A percentile compares a stretch with the other conserved stretches of the same genome.
Conservation (phyloP, 2,113 vertebrate species). For the Prionailurus bengalensis region DNA sequence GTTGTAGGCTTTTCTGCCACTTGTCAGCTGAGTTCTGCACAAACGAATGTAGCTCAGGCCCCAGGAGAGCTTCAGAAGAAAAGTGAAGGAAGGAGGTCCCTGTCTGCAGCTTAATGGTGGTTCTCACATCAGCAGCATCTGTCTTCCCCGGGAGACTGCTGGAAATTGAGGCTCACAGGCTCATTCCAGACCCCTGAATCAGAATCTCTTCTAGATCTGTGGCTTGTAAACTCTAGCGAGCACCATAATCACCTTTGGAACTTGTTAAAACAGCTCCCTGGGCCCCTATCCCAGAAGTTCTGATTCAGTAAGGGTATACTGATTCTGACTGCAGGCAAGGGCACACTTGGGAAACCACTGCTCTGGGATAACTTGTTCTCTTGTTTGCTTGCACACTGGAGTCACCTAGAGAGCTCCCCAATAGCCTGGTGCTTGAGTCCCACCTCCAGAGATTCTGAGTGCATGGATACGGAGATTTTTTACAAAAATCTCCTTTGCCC, state of each 20-base stretch:
- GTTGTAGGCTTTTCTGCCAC: background rate
- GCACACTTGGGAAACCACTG: background rate
- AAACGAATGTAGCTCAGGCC: background rate
- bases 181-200: background rate
- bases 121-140: background rate
- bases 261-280: background rate
- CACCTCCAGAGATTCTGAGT: background rate
- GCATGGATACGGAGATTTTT: background rate
- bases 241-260: background rate
- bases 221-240: background rate
- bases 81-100: background rate
- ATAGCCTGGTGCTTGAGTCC: background rate
- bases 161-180: background rate
- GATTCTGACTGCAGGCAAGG: rapidly evolving
- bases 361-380: background rate
- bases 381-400: rapidly evolving
- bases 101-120: background rate
- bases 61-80: background rate
- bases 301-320: background rate
- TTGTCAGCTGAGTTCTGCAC: background rate
- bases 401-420: background rate
- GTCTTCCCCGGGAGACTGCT: background rate
- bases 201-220: background rate
- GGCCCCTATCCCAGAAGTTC: too few species aligned
- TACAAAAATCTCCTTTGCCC: background rate